These are phyloP conservation scores for Rapana venosa DNA, from an alignment of 2,888 invertebrate genomes.

Conservation along the genomic window DNA sequence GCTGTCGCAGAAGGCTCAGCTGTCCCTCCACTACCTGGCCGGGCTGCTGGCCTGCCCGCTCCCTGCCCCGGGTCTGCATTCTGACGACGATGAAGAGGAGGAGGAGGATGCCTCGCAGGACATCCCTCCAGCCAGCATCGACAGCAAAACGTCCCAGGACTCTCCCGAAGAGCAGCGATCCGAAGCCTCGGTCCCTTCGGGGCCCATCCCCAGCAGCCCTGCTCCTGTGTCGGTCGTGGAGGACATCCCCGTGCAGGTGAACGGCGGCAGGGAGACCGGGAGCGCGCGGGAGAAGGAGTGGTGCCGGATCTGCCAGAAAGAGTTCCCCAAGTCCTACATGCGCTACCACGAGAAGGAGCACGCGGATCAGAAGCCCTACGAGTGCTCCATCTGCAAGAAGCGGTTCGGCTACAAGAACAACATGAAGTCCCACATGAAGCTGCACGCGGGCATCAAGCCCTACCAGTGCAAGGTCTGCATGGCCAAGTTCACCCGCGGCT, in stretches of 20 bases:
- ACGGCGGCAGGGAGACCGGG: background rate
- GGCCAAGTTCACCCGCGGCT: constrained; percentile 72
- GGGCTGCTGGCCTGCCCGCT: constrained; percentile 10
- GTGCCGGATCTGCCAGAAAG: constrained; percentile 69
- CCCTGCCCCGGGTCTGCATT: background rate
- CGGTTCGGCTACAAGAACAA: constrained; percentile 74
- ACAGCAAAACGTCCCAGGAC: constrained; percentile 35
- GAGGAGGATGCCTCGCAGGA: constrained; percentile 22
- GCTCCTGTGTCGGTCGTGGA: background rate
- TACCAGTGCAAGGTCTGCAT: constrained; percentile 72
- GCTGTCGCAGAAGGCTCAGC: constrained; percentile 58
- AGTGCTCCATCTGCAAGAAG: constrained; percentile 71
- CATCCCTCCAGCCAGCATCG: constrained; percentile 26
- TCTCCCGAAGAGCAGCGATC: constrained; percentile 12
- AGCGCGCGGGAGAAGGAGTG: constrained; percentile 62
- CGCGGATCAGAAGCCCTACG: constrained; percentile 72
- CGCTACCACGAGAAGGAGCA: constrained; percentile 71
- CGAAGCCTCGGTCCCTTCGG: background rate
- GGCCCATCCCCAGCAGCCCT: background rate
- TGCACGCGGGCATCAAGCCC: constrained; percentile 72
- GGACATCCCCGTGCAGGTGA: constrained; percentile 34
- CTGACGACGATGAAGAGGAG: background rate
- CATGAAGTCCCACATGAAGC: constrained; percentile 74
- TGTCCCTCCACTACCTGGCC: constrained; percentile 60
- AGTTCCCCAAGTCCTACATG: constrained; percentile 68